These are phyloP conservation scores for Drosophila histrio DNA, from an alignment of 2,888 invertebrate genomes.

Conservation along the genomic window DNA sequence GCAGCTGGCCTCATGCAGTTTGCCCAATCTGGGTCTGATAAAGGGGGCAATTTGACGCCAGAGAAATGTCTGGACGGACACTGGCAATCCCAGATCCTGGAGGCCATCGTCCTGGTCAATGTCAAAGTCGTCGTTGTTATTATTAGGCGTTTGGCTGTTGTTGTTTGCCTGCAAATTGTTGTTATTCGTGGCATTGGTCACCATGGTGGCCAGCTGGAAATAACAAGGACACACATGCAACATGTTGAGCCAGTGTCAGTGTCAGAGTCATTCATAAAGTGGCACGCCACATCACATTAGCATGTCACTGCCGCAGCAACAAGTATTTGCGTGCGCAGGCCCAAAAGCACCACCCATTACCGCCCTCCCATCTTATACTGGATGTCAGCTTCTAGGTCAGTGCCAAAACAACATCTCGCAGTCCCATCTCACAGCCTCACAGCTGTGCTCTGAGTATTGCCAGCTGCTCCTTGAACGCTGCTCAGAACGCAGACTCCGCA, in stretches of 20 bases:
- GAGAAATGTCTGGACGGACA: conserved; percentile 98
- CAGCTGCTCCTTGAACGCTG: conserved; percentile 53
- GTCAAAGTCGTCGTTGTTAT: conserved; percentile 81
- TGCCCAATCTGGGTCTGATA: conserved; percentile 96
- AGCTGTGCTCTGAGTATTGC: conserved; percentile 47
- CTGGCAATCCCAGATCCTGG: conserved; percentile 92
- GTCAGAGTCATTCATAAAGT: conserved; percentile 52
- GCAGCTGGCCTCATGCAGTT: conserved; percentile 98
- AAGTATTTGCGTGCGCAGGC: conserved; percentile 80
- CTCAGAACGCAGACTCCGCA: conserved; percentile 82
- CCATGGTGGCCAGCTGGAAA: conserved; percentile 71
- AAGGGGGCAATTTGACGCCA: conserved; percentile 99
- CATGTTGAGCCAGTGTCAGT: conserved; percentile 39
- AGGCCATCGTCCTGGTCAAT: conserved; percentile 87
- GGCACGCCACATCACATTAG: conserved; percentile 45
- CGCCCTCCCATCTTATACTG: neutral
- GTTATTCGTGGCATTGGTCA: conserved; percentile 73
- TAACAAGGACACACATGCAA: conserved; percentile 49
- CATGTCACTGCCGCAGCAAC: conserved; percentile 60
- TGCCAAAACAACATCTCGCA: conserved; percentile 50
- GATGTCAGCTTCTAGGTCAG: conserved; percentile 59
- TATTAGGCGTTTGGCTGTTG: conserved; percentile 75
- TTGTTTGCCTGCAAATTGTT: conserved; percentile 71
- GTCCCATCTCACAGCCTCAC: neutral
- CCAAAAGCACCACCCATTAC: conserved; percentile 5